Conservation (phyloP, 92 coral and sea anemone genomes). For the Parazoanthus swiftii region DNA sequence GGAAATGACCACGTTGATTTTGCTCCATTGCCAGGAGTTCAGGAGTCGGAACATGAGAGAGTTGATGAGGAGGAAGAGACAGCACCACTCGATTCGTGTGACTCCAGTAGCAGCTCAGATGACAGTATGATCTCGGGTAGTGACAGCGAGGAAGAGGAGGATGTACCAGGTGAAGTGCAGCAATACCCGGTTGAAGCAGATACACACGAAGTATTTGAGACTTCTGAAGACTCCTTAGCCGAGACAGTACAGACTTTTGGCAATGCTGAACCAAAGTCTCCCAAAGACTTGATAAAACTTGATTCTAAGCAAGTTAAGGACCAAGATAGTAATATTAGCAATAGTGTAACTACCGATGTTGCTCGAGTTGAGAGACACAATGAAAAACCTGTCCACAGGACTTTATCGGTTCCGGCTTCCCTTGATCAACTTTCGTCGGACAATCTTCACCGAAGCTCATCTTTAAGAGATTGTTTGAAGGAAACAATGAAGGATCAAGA, state of each 20-base stretch:
- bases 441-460: conserved; percentile 1
- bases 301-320: not conserved
- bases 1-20: conserved; percentile 15
- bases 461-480: conserved; percentile 14
- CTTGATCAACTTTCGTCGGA: not conserved
- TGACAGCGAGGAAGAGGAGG: conserved; percentile 12
- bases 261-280: not conserved
- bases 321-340: not conserved
- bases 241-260: not conserved
- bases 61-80: conserved; percentile 16
- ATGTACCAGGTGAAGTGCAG: not conserved
- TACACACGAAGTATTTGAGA: not conserved
- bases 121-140: conserved; percentile 32
- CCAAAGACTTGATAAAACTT: not conserved
- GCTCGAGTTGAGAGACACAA: not conserved
- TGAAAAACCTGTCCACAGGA: conserved; percentile 8
- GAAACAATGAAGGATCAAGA: not conserved
- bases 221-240: not conserved
- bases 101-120: conserved; percentile 33
- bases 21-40: not conserved
- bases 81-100: not conserved
- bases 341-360: not conserved
- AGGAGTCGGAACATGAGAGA: conserved; percentile 25
- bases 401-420: conserved; percentile 20
- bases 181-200: not conserved